Percentiles rank a stretch among this genome's conserved stretches.
Evolutionary conservation across 2,113 vertebrate genomes (phyloP).

Genomic region (Entomyzon cyanotis): DNA sequence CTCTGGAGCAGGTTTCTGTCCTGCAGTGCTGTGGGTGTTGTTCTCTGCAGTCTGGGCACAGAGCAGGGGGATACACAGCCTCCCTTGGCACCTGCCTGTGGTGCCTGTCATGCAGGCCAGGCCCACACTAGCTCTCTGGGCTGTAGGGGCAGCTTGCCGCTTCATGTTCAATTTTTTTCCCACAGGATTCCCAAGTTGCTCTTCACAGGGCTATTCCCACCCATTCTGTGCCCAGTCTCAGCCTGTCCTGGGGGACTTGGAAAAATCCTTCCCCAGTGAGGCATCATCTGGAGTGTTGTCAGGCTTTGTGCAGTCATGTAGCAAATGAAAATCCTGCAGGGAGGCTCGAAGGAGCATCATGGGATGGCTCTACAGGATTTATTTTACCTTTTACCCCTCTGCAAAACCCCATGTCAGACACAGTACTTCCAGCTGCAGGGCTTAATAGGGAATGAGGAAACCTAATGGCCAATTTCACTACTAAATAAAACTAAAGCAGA

Average conservation of each 20-base stretch:
- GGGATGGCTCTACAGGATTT: background rate
- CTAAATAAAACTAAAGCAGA: background rate
- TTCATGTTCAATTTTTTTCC: rapidly evolving
- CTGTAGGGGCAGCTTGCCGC: background rate
- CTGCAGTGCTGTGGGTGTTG: background rate
- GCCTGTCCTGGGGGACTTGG: background rate
- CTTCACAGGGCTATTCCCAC: background rate
- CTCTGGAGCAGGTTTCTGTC: background rate
- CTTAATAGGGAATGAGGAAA: background rate
- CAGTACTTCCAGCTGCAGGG: background rate
- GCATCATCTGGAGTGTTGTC: background rate
- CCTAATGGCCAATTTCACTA: background rate
- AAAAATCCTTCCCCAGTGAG: background rate
- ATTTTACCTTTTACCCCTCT: background rate
- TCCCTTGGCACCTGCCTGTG: background rate
- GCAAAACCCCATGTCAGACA: background rate
- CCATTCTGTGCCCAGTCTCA: rapidly evolving
- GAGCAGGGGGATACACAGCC: background rate
- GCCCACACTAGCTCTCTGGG: background rate
- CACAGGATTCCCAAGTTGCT: rapidly evolving
- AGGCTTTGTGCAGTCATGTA: background rate
- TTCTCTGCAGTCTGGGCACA: background rate
- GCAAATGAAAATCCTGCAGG: background rate
- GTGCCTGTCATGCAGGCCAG: background rate
- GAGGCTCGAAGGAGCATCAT: background rate